Evolutionary conservation across 2,797 vertebrate species (phyloP).

Genomic region (Rallus crepitans): DNA sequence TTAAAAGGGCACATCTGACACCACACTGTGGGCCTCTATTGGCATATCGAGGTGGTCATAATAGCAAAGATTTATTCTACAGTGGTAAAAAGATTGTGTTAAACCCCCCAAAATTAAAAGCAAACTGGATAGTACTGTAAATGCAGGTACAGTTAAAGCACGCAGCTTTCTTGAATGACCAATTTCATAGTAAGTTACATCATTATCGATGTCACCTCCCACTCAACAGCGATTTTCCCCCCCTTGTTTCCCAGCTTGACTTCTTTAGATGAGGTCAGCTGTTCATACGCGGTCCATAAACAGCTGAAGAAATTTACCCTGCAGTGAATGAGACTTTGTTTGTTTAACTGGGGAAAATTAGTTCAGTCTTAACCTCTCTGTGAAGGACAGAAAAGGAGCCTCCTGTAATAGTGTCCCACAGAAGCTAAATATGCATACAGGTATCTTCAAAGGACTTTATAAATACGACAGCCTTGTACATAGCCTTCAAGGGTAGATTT

Average conservation of each 20-base stretch:
- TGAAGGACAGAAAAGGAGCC: background rate
- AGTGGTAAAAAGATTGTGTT: background rate
- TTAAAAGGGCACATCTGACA: background rate
- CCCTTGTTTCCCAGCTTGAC: slow-evolving; percentile 33
- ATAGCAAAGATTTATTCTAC: background rate
- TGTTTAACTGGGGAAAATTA: slow-evolving; percentile 16
- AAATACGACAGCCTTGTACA: background rate
- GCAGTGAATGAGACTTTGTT: slow-evolving; percentile 41
- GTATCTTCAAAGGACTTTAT: background rate
- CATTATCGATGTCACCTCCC: background rate
- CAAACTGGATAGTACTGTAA: background rate
- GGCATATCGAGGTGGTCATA: background rate
- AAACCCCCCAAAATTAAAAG: background rate
- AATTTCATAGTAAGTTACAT: background rate
- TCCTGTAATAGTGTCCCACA: background rate
- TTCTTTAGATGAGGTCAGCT: slow-evolving; percentile 27
- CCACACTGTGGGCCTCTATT: fast-evolving
- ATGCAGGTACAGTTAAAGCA: background rate
- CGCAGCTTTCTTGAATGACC: background rate
- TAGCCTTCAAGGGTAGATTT: background rate
- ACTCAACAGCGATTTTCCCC: background rate
- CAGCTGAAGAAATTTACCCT: slow-evolving; percentile 43
- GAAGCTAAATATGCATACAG: background rate
- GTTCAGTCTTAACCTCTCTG: background rate
- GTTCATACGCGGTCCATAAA: slow-evolving; percentile 12